Evolutionary conservation across 2,797 vertebrate species (phyloP), one percentile per base, ranked within the genome.

Genomic region (Chloroceryle inda): DNA sequence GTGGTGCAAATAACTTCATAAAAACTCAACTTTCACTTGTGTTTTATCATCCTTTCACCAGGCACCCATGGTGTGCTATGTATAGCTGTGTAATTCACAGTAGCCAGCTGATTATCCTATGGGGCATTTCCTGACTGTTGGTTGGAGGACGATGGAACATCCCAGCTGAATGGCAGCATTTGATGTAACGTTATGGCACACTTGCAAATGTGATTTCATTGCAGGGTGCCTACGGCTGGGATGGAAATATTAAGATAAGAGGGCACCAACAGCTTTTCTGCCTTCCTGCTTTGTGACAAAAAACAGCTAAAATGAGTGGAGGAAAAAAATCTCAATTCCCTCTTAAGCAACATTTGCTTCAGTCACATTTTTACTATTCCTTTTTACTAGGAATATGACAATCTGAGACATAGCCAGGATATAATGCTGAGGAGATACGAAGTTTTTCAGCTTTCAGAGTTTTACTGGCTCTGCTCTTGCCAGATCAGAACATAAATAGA

Each of bases 11-110:
- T 82, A 64, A 84, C 77, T 92, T 90, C 69, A 78, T 89, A 96
- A 94, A 91, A 40, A 67, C 50, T 92, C 87, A 87, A 76, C 79
- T 78, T 92, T 77, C 22, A 26, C 45, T 94, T 50, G 49, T 84
- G 24, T 94, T 95, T 96, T 91, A 94, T 89, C 88, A 92, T 94
- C 63, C 89, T 84, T 95, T 97, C 94, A 94, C 63, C 90, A 87
- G 89, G 67, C 95, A 94, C 38, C 94, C 74, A 13, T 85, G 24
- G 55, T 56, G 45, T 86, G 76, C 95, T 95, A 97, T 97, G 97
- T 97, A 94, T 93, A 96, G 80, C 79, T 63, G 29, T 33, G 20
- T 82, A 96, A 97, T 89, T 97, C 97, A 95, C 88, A 85, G 92
- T 75, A 95, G 45, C 23, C 58, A 85, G 92, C 64, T 83, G 84